Conservation (phyloP, 2,888 invertebrate species). For the Bruchidius siliquastri region DNA sequence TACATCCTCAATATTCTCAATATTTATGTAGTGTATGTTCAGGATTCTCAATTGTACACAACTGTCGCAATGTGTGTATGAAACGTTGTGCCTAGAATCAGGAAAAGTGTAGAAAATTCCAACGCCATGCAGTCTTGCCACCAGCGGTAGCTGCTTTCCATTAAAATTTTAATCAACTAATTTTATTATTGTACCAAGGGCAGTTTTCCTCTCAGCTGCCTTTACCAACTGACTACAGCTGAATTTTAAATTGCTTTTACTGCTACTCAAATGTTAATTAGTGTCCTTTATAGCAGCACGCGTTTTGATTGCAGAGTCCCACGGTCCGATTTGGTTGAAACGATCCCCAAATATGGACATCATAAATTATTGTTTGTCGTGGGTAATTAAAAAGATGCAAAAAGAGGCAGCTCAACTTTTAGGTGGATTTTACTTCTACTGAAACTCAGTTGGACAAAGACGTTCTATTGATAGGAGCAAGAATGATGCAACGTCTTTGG, state of each 20-base stretch:
- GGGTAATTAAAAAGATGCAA: not conserved
- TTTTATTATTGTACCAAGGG: not conserved
- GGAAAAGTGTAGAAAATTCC: not conserved
- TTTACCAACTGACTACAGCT: not conserved
- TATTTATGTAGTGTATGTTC: too few relatives aligned
- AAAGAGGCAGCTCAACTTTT: not conserved
- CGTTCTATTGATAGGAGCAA: too few relatives aligned
- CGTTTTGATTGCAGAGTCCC: not conserved
- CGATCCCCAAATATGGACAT: not conserved
- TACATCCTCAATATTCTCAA: too few relatives aligned
- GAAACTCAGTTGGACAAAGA: too few relatives aligned
- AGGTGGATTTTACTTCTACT: not conserved
- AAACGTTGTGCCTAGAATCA: too few relatives aligned
- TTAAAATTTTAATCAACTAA: not conserved
- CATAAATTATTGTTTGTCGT: not conserved
- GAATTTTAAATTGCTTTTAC: not conserved
- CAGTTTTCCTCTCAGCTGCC: not conserved
- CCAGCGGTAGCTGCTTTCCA: not conserved
- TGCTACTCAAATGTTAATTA: not conserved
- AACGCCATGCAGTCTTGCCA: not conserved
- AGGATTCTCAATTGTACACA: too few relatives aligned
- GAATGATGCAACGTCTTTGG: too few relatives aligned
- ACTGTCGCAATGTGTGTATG: too few relatives aligned
- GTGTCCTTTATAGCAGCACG: not conserved
- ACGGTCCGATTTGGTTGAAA: not conserved